Percentiles rank a stretch among this genome's conserved stretches.
Conservation (phyloP, 2,113 vertebrate species). For the Columbina picui region DNA sequence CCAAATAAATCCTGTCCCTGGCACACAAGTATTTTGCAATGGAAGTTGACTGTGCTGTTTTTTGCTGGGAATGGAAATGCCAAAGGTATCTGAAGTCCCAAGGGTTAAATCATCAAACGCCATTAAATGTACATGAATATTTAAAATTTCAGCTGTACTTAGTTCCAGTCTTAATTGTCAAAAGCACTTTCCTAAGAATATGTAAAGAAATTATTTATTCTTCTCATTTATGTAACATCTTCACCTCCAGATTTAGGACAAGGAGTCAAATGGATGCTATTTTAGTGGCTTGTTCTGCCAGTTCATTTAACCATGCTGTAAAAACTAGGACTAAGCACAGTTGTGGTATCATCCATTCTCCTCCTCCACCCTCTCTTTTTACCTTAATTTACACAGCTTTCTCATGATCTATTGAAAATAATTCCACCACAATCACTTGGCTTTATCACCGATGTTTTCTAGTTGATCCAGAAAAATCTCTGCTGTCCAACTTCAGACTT, state of each 20-base stretch:
- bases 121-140: constrained; percentile 43
- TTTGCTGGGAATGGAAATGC: neutral
- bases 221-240: neutral
- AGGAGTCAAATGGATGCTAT: neutral
- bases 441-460: neutral
- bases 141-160: constrained; percentile 17
- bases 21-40: neutral
- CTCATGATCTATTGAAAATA: neutral
- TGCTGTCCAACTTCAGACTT: neutral
- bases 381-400: neutral
- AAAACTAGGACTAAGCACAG: neutral
- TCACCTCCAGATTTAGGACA: neutral
- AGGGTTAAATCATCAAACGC: neutral
- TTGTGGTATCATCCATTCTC: neutral
- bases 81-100: neutral
- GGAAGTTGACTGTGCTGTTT: neutral
- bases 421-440: neutral
- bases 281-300: neutral
- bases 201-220: neutral
- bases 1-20: neutral
- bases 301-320: neutral
- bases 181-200: constrained; percentile 17
- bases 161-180: constrained; percentile 14
- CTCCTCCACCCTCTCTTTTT: neutral
- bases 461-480: neutral